Base-by-base conservation (phyloP, 2,888 invertebrate genomes). In the Liposcelis brunnea region DNA sequence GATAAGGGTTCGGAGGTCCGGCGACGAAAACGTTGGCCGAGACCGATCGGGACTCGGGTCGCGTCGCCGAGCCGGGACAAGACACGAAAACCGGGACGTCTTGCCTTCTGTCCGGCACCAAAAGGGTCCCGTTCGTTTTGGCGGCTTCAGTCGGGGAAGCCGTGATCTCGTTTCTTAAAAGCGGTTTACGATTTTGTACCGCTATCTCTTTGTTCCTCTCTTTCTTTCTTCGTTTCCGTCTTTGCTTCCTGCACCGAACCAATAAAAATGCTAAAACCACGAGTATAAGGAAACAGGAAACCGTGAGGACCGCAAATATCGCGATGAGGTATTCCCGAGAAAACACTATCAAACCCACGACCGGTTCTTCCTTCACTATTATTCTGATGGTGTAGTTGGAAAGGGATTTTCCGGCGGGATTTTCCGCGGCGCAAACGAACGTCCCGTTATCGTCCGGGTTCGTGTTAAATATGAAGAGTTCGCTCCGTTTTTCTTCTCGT, bases 361-460 rank as follows among this genome's bases (percentile, higher is more conserved):
- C 69, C 11, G 77, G 79, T 49, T 78, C 79, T 56, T 80, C 78
- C 58, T 79, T 80, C 45, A 80, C 69, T 51, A 83, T 70, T 42
- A 85, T 75, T 50, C 76, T 70, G 52, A 90, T 70, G 2, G 89
- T 86, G 54, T 84, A 83, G 61, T 90, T 89, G 48, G 81, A 78
- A 52, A 75, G 76, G 1, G 78, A 72, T 47, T 70, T 72, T 11
- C 90, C 90, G 1, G 89, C 90, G 12, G 78, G 73, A 60, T 90
- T 90, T 57, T 84, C 83, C 0, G 89, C 89, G 11, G 80, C 70
- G 61, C 90, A 91, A 2, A 80, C 74, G 59, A 85, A 89, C 7
- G 81, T 83, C 4, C 89, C 89, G 56, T 87, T 86, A 58, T 87
- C 84, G 51, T 80, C 81, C 33, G 71, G 71, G 31, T 76, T 77